phyloP scores from a whole-genome alignment of 1,140 invertebrate genomes.

The Zaprionus vittiger region DNA sequence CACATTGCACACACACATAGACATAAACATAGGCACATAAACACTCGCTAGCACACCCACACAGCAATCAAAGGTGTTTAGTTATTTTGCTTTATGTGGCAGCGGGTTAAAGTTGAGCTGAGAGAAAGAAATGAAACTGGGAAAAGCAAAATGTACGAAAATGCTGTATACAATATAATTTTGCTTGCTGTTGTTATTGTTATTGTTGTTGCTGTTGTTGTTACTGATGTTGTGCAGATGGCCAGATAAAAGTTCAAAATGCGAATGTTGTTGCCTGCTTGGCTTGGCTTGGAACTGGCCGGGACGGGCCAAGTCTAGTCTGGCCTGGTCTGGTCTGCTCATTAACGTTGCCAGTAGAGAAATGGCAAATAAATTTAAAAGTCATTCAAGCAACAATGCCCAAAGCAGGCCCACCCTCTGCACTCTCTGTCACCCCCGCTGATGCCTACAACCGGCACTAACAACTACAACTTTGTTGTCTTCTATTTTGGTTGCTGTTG shows the following conservation, averaged over 20 bases:
- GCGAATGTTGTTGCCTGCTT: constrained; percentile 59
- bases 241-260: constrained; percentile 81
- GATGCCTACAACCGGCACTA: constrained; percentile 6
- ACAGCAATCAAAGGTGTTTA: constrained; percentile 53
- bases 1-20: constrained; percentile 55
- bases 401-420: constrained; percentile 40
- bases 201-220: constrained; percentile 44
- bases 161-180: constrained; percentile 77
- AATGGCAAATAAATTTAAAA: constrained; percentile 83
- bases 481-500: constrained; percentile 34
- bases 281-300: constrained; percentile 23
- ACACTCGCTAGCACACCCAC: constrained; percentile 21
- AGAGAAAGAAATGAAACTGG: constrained; percentile 55
- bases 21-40: constrained; percentile 31
- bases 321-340: constrained; percentile 51
- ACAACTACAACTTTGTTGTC: constrained; percentile 40
- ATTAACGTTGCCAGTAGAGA: constrained; percentile 77
- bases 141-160: constrained; percentile 66
- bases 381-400: constrained; percentile 79
- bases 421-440: not conserved
- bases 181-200: constrained; percentile 39
- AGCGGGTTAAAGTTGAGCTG: constrained; percentile 77
- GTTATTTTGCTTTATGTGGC: constrained; percentile 67
- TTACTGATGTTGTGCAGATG: constrained; percentile 56
- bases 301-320: constrained; percentile 37